phyloP scores from a whole-genome alignment of 1,140 invertebrate species.

The Spodoptera litura region DNA sequence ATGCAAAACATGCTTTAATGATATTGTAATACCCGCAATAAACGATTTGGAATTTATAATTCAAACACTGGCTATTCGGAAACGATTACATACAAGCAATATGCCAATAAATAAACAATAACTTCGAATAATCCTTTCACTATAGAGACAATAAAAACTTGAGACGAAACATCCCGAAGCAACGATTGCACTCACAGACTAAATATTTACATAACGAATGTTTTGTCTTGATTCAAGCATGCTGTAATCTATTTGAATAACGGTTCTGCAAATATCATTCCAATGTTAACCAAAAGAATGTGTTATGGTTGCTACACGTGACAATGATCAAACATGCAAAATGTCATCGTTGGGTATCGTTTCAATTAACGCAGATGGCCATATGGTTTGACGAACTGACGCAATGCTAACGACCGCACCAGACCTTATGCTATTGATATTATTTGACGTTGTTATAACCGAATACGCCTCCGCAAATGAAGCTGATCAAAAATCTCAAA shows the following conservation, averaged over 20 bases:
- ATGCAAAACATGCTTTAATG: background rate
- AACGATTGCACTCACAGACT: conserved; percentile 37
- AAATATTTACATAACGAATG: conserved; percentile 32
- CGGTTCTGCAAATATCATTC: conserved; percentile 21
- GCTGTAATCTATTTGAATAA: conserved; percentile 39
- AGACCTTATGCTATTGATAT: conserved; percentile 55
- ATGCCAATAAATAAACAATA: conserved; percentile 20
- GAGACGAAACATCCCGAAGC: conserved; percentile 7
- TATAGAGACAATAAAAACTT: background rate
- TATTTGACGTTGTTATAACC: conserved; percentile 51
- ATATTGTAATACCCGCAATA: background rate
- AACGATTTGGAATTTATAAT: background rate
- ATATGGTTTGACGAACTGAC: conserved; percentile 55
- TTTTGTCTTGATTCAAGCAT: conserved; percentile 24
- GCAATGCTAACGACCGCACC: conserved; percentile 51
- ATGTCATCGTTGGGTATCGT: conserved; percentile 43
- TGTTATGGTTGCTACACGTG: background rate
- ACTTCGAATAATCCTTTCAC: conserved; percentile 26
- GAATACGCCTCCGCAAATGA: conserved; percentile 27
- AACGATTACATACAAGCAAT: background rate
- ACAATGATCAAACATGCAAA: conserved; percentile 39
- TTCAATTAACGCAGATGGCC: conserved; percentile 45
- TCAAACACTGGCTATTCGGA: background rate
- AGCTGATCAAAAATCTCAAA: conserved; percentile 11
- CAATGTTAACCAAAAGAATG: conserved; percentile 6